phyloP scores from a whole-genome alignment of 2,888 invertebrate species.

The Crocallis elinguaria region DNA sequence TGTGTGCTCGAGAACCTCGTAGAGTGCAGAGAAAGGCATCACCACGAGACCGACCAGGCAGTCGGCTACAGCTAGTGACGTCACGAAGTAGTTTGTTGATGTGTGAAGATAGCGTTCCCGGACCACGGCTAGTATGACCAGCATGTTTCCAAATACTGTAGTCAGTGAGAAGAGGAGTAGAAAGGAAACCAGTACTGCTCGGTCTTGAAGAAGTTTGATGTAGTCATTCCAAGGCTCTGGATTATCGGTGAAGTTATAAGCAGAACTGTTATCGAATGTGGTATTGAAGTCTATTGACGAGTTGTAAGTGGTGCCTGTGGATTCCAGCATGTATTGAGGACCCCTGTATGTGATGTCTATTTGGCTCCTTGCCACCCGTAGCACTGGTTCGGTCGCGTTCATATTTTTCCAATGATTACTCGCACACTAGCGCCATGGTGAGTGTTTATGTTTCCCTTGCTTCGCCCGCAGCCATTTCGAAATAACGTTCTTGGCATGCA shows the following conservation, averaged over 20 bases:
- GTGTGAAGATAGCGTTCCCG: constrained; percentile 97
- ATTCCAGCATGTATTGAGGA: constrained; percentile 63
- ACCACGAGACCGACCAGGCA: constrained; percentile 98
- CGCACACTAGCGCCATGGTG: constrained; percentile 75
- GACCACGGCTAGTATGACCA: constrained; percentile 97
- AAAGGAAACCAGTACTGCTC: constrained; percentile 91
- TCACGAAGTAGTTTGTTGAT: constrained; percentile 98
- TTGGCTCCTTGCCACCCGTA: constrained; percentile 77
- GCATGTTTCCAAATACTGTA: constrained; percentile 97
- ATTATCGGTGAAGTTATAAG: constrained; percentile 60
- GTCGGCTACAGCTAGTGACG: constrained; percentile 98
- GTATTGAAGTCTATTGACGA: constrained; percentile 65
- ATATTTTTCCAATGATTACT: constrained; percentile 76
- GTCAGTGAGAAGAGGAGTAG: constrained; percentile 94
- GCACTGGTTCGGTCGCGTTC: constrained; percentile 71
- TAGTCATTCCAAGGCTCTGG: constrained; percentile 77
- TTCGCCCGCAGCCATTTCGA: constrained; percentile 79
- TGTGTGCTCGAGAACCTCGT: constrained; percentile 94
- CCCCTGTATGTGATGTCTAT: constrained; percentile 65
- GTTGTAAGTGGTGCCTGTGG: constrained; percentile 56
- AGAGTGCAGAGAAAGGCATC: constrained; percentile 98
- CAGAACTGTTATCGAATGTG: constrained; percentile 61
- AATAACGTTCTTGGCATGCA: constrained; percentile 80
- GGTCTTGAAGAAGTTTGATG: constrained; percentile 84
- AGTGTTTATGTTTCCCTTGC: constrained; percentile 79